Evolutionary conservation across 2,888 invertebrate genomes (phyloP), one percentile per base, ranked within the genome.

Genomic region (Agriopis leucophaearia): DNA sequence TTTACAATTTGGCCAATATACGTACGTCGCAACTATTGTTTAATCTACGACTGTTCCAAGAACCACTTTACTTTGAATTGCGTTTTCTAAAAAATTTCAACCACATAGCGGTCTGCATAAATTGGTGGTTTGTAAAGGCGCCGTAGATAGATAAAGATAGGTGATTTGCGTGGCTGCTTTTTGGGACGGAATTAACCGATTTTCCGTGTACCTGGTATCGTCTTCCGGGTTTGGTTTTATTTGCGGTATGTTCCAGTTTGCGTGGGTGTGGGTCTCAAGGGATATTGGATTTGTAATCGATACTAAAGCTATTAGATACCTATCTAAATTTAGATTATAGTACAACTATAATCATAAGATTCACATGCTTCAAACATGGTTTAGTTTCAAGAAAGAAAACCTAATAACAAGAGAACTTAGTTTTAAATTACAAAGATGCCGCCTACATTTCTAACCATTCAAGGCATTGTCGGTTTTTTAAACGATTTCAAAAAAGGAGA

Each of bases 91-190:
- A 13, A 51, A 50, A 36, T 48, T 38, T 61, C 15, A 18, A 40
- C 10, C 47, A 50, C 27, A 59, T 51, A 44, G 59, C 27, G 70
- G 55, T 69, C 60, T 18, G 40, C 27, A 35, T 52, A 48, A 54
- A 59, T 40, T 54, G 69, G 71, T 56, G 36, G n/a, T 15, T 0
- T 13, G 38, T 60, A 3, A 61, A 69, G 62, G 64, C 61, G 67
- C 40, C 61, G 68, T 70, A 61, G 69, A 70, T 72, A 27, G 27
- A 27, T 66, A 72, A 64, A 64, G 72, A 68, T 66, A 57, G 59
- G 60, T 66, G 65, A 72, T 69, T 70, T 66, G 70, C 70, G 69
- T 50, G 69, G 51, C 61, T 48, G 64, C 54, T 64, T 64, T 64
- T 50, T 64, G 59, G 63, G 52, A 54, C 64, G 60, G 68, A 66